Conservation (phyloP, 1,140 invertebrate genomes). For the Eriocheir sinensis region DNA sequence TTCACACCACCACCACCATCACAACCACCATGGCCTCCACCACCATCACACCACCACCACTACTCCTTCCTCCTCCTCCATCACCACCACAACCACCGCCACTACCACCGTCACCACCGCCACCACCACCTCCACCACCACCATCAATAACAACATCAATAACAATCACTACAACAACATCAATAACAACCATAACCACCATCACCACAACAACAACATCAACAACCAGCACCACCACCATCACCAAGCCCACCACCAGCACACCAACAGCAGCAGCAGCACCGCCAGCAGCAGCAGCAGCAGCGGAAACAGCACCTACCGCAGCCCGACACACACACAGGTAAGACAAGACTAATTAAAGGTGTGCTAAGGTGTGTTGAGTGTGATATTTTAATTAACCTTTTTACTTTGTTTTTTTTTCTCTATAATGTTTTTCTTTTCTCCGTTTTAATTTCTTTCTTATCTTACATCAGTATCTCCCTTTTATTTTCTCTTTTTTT, state of each 20-base stretch:
- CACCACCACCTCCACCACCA: not conserved
- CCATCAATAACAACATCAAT: constrained; percentile 11
- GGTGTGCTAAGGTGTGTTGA: too few relatives aligned
- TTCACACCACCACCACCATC: too few relatives aligned
- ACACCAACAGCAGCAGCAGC: constrained; percentile 51
- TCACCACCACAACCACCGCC: not conserved
- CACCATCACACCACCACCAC: not conserved
- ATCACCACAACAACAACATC: constrained; percentile 29
- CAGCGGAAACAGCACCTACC: constrained; percentile 63
- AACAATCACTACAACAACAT: constrained; percentile 59
- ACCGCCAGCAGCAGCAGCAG: constrained; percentile 51
- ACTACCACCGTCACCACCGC: not conserved
- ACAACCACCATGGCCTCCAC: not conserved
- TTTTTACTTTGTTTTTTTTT: not conserved
- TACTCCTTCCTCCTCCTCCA: not conserved
- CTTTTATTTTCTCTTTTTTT: too few relatives aligned
- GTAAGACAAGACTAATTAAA: too few relatives aligned
- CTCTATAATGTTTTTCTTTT: not conserved
- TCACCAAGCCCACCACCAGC: not conserved
- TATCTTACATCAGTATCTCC: too few relatives aligned
- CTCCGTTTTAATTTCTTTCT: not conserved
- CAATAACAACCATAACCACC: constrained; percentile 49
- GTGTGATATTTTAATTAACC: too few relatives aligned
- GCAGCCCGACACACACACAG: constrained; percentile 78
- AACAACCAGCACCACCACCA: constrained; percentile 36